These are phyloP conservation scores for Eristalis tenax DNA, from an alignment of 2,888 invertebrate genomes.

Conservation along the genomic window DNA sequence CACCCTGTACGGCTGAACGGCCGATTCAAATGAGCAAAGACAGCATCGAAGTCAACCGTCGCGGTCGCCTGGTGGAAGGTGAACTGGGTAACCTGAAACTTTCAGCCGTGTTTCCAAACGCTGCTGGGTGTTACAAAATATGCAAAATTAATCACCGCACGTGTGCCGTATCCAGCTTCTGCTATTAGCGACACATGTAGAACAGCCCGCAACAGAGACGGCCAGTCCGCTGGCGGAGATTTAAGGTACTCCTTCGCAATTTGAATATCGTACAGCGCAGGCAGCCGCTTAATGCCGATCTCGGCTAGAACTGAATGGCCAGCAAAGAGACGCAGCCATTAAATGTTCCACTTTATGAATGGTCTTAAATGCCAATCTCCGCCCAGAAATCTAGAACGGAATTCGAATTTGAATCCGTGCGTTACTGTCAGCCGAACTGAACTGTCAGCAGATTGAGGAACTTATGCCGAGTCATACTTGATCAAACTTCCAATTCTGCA, in stretches of 20 bases:
- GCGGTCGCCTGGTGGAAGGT: neutral
- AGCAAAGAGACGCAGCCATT: neutral
- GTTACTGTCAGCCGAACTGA: neutral
- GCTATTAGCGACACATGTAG: neutral
- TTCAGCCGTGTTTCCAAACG: neutral
- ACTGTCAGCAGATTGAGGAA: neutral
- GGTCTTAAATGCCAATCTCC: neutral
- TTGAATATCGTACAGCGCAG: neutral
- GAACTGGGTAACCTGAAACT: neutral
- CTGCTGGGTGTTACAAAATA: neutral
- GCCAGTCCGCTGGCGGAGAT: neutral
- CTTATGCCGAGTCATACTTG: neutral
- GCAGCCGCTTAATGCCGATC: neutral
- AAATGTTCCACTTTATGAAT: neutral
- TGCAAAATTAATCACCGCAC: neutral
- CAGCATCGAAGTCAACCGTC: neutral
- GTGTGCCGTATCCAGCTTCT: neutral
- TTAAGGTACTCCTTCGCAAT: neutral
- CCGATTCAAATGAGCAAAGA: neutral
- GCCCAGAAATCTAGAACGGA: neutral
- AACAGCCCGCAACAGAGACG: neutral
- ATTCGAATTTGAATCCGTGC: neutral
- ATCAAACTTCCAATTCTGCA: neutral
- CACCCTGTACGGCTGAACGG: neutral
- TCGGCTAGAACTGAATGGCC: neutral